phyloP scores from a whole-genome alignment of 1,140 invertebrate species.

The Ceratoteleas bidentatus region DNA sequence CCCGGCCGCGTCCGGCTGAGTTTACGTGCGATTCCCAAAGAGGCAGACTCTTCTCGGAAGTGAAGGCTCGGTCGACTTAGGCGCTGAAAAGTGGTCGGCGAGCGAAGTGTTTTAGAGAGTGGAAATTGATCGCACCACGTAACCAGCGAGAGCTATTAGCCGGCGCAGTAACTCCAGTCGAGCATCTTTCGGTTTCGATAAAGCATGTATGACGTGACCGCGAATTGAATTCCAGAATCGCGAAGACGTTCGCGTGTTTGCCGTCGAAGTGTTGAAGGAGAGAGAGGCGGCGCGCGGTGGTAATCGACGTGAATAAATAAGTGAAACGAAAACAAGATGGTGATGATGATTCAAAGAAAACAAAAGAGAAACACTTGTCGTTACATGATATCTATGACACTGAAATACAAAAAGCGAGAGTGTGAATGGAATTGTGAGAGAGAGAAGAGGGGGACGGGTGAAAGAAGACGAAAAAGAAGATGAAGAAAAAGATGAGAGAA shows the following conservation, averaged over 20 bases:
- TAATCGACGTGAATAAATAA: constrained; percentile 9
- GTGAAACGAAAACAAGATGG: background rate
- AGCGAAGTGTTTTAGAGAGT: constrained; percentile 21
- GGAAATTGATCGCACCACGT: constrained; percentile 12
- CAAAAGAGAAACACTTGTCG: constrained; percentile 11
- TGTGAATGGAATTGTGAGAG: constrained; percentile 1
- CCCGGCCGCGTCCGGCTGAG: too few species aligned
- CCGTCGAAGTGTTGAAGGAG: constrained; percentile 16
- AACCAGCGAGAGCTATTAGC: constrained; percentile 14
- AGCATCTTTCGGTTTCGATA: constrained; percentile 15
- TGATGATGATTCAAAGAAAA: background rate
- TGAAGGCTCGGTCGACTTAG: background rate
- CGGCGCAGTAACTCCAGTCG: constrained; percentile 10
- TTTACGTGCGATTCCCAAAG: too few species aligned
- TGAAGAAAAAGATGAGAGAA: constrained; percentile 14
- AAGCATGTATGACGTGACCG: constrained; percentile 24
- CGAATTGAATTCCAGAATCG: background rate
- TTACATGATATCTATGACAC: constrained; percentile 46
- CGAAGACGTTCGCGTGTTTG: constrained; percentile 15
- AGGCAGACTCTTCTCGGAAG: too few species aligned
- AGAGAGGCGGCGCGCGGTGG: constrained; percentile 13
- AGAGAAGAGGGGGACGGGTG: too few species aligned
- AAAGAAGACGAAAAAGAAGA: constrained; percentile 5
- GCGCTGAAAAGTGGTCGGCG: constrained; percentile 7
- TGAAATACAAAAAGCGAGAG: constrained; percentile 46